phyloP scores from a whole-genome alignment of 2,113 vertebrate species.

The Butastur rufipennis region DNA sequence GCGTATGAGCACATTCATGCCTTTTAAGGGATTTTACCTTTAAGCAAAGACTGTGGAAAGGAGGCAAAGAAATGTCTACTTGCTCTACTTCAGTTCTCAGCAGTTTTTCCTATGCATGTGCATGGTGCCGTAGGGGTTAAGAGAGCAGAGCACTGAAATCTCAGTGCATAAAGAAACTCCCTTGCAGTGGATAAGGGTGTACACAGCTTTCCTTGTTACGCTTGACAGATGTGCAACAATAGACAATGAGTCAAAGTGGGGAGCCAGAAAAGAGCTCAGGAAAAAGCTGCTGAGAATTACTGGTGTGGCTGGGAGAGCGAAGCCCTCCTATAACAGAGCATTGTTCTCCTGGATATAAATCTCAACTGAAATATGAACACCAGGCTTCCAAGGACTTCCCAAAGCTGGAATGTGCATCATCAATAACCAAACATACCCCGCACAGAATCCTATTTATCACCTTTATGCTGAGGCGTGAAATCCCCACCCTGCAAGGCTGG shows the following conservation, averaged over 20 bases:
- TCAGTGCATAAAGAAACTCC: not conserved
- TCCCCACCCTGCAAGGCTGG: not conserved
- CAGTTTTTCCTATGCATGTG: not conserved
- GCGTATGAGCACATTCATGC: too few relatives aligned
- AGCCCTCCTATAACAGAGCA: not conserved
- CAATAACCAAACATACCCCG: not conserved
- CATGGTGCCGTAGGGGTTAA: not conserved
- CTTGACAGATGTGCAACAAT: constrained; percentile 16
- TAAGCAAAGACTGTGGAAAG: not conserved
- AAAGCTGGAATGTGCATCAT: not conserved
- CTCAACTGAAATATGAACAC: not conserved
- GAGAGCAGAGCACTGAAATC: not conserved
- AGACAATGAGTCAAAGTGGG: not conserved
- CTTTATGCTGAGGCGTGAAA: not conserved
- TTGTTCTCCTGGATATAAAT: constrained; percentile 27
- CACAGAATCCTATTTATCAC: not conserved
- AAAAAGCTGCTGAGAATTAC: not conserved
- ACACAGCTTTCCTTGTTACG: not conserved
- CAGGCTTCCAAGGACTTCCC: not conserved
- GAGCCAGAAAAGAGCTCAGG: not conserved
- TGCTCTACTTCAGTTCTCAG: not conserved
- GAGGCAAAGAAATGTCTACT: not conserved
- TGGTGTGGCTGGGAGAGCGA: not conserved
- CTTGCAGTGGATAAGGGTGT: not conserved
- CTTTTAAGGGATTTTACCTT: not conserved